These are phyloP conservation scores for Nemoura dubitans DNA, from an alignment of 2,888 invertebrate species.

Conservation along the genomic window DNA sequence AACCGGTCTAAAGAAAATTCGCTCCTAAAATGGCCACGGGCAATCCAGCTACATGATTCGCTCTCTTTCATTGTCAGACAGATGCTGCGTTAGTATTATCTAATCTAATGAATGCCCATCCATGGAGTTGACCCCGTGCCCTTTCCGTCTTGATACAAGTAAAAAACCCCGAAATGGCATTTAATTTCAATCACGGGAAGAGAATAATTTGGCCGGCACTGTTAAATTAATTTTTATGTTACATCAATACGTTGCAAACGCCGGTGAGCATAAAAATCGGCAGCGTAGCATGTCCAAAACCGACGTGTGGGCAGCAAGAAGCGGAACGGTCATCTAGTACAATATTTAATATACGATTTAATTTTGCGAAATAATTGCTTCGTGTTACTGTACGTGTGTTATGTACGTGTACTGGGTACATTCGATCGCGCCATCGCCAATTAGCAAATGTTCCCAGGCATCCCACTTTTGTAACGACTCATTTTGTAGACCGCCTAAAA, in stretches of 20 bases:
- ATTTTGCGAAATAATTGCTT: background rate
- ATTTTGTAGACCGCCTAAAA: no score
- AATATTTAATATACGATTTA: background rate
- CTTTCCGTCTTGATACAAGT: background rate
- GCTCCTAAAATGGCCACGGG: background rate
- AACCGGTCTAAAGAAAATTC: background rate
- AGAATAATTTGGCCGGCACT: background rate
- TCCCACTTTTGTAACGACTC: no score
- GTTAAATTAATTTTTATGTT: background rate
- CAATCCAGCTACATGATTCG: background rate
- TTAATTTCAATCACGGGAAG: background rate
- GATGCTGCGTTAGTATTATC: background rate
- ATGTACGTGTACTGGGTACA: no score
- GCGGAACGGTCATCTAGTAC: background rate
- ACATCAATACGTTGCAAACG: background rate
- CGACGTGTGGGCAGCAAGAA: background rate
- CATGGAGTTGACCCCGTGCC: background rate
- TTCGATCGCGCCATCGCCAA: no score
- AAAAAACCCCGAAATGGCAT: background rate
- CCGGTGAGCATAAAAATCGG: background rate
- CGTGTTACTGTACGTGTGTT: no score
- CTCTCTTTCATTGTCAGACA: background rate
- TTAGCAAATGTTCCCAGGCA: no score
- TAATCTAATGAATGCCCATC: constrained; percentile 2
- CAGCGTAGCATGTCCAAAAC: background rate